Evolutionary conservation across 2,888 invertebrate genomes (phyloP), one percentile per base, ranked within the genome.

Genomic region (Gastracanthus pulcherrimus): DNA sequence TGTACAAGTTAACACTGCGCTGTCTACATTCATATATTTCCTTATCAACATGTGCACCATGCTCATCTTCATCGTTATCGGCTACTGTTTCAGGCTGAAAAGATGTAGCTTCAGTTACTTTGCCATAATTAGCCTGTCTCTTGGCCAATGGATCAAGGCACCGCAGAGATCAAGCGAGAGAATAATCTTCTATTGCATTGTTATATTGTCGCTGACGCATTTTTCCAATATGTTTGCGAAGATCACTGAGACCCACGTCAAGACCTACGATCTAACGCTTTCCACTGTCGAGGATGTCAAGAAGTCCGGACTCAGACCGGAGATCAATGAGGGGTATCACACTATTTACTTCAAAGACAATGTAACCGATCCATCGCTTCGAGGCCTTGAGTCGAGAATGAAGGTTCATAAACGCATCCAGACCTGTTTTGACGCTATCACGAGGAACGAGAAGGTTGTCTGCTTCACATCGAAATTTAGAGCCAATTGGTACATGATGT

Each of bases 151-250:
- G 38, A 13, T 29, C 1, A 64, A 41, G 9, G 0, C 36, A 3
- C 71, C 71, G 2, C 19, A 26, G 0, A 66, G 5, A 16, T 38
- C 34, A 0, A 71, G 55, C 11, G 71, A 71, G 3, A 64, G 78
- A 1, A 71, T 71, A 3, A 19, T 78, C 7, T 78, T 78, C 26
- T 41, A 71, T 3, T 71, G 41, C n/a, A 31, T 71, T 3, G 41
- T 71, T 0, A 23, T 78, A 2, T n/a, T 78, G 1, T 71, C 66
- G 1, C 5, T 66, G 1, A 78, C 71, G 2, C 34, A 72, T 9
- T 71, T 51, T 16, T 78, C 71, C 5, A 64, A 71, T 3, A 72
- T 72, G 11, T 72, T 72, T 6, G 71, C 78, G 1, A 66, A 66
- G 51, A 48, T 78, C 16, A 66, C 71, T 0, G 66, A 78, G 13